Percentiles rank a stretch among this genome's conserved stretches.
Conservation (phyloP, 1,140 invertebrate genomes). For the Drosophila nasuta region DNA sequence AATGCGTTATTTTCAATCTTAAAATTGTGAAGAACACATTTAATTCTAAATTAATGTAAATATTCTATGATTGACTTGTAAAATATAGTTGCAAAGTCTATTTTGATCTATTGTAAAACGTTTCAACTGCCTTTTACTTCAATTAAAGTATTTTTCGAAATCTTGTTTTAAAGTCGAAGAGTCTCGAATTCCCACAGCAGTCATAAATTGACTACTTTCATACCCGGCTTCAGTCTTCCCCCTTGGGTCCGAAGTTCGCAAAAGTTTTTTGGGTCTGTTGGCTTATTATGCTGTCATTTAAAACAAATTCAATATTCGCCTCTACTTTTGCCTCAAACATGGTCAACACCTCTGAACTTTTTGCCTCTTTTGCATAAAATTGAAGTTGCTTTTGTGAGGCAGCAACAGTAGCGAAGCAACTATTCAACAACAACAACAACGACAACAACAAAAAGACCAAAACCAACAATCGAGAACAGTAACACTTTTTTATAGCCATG, state of each 20-base stretch:
- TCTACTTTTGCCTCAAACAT: slow-evolving; percentile 56
- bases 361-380: slow-evolving; percentile 65
- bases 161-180: background rate
- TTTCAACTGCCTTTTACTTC: background rate
- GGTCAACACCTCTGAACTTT: slow-evolving; percentile 80
- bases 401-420: slow-evolving; percentile 20
- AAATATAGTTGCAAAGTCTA: no score
- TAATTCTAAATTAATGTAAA: no score
- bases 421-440: slow-evolving; percentile 18
- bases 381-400: slow-evolving; percentile 34
- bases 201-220: slow-evolving; percentile 12
- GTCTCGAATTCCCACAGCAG: background rate
- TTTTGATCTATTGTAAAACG: background rate
- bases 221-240: background rate
- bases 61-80: no score
- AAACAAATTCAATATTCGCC: slow-evolving; percentile 79
- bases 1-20: no score
- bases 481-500: slow-evolving; percentile 44
- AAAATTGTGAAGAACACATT: no score
- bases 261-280: slow-evolving; percentile 30
- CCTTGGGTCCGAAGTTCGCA: slow-evolving; percentile 3
- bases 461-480: slow-evolving; percentile 21
- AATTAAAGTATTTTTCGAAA: slow-evolving; percentile 5
- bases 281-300: slow-evolving; percentile 78
- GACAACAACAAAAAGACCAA: slow-evolving; percentile 26